A percentile compares a stretch with the other conserved stretches of the same genome.
phyloP scores from a whole-genome alignment of 2,797 vertebrate genomes.

The Pseudomugil gertrudae region DNA sequence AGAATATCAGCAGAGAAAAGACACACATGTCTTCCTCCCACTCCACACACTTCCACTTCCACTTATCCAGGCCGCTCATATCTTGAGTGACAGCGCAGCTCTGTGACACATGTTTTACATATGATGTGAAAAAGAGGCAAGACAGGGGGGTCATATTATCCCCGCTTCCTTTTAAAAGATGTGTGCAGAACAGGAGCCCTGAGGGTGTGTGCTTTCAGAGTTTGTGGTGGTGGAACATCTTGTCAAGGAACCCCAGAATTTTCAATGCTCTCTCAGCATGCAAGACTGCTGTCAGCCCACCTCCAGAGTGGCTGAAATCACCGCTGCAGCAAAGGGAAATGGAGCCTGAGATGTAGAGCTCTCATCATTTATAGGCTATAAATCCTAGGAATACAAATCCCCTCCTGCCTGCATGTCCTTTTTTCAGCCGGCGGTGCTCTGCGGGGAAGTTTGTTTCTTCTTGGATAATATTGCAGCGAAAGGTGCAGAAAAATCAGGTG shows the following conservation, averaged over 20 bases:
- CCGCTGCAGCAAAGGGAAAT: conserved; percentile 54
- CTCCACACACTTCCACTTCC: conserved; percentile 17
- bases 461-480: conserved; percentile 11
- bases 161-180: neutral
- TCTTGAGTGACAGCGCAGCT: conserved; percentile 44
- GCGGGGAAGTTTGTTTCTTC: conserved; percentile 11
- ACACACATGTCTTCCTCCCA: conserved; percentile 9
- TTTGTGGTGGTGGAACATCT: conserved; percentile 24
- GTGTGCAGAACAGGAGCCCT: neutral
- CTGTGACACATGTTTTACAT: conserved; percentile 32
- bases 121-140: conserved; percentile 22
- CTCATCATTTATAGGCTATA: conserved; percentile 47
- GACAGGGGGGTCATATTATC: conserved; percentile 5
- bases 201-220: conserved; percentile 9
- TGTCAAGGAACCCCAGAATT: conserved; percentile 6
- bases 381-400: conserved; percentile 56
- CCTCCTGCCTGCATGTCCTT: conserved; percentile 15
- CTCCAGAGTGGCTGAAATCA: conserved; percentile 46
- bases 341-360: conserved; percentile 53
- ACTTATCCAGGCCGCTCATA: conserved; percentile 25
- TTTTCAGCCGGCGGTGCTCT: conserved; percentile 25
- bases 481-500: conserved; percentile 20
- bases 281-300: conserved; percentile 17
- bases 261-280: conserved; percentile 15
- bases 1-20: conserved; percentile 55